phyloP scores from a whole-genome alignment of 92 coral and sea anemone genomes.

The Anthopleura xanthogrammica region DNA sequence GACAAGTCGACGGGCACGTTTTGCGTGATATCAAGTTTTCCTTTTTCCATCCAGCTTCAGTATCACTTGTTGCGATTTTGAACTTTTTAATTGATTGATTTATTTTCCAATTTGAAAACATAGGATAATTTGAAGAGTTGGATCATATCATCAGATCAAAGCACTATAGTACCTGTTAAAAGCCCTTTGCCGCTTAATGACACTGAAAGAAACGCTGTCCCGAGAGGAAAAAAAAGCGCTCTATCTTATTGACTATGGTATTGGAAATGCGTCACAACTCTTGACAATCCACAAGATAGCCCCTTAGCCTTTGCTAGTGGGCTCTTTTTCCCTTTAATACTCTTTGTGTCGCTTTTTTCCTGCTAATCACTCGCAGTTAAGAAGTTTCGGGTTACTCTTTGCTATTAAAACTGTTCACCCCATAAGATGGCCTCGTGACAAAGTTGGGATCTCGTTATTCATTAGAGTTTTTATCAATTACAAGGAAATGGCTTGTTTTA shows the following conservation, averaged over 20 bases:
- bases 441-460: slow-evolving; percentile 12
- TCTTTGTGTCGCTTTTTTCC: slow-evolving; percentile 21
- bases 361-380: slow-evolving; percentile 29
- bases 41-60: background rate
- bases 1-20: background rate
- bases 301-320: slow-evolving; percentile 22
- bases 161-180: slow-evolving; percentile 14
- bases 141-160: slow-evolving; percentile 28
- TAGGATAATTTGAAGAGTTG: slow-evolving; percentile 20
- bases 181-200: slow-evolving; percentile 29
- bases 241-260: background rate
- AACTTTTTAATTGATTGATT: slow-evolving; percentile 35
- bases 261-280: slow-evolving; percentile 30
- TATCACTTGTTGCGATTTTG: slow-evolving; percentile 33
- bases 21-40: background rate
- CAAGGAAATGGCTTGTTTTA: slow-evolving; percentile 25
- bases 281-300: slow-evolving; percentile 13
- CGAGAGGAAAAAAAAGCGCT: slow-evolving; percentile 4
- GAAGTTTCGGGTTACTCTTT: slow-evolving; percentile 27
- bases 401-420: slow-evolving; percentile 21
- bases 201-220: slow-evolving; percentile 14
- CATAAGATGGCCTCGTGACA: slow-evolving; percentile 29
- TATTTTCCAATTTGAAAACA: slow-evolving; percentile 28
- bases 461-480: background rate
- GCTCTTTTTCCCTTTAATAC: slow-evolving; percentile 20